These are phyloP conservation scores for Dascillus cervinus DNA, from an alignment of 2,888 invertebrate species.

Conservation along the genomic window DNA sequence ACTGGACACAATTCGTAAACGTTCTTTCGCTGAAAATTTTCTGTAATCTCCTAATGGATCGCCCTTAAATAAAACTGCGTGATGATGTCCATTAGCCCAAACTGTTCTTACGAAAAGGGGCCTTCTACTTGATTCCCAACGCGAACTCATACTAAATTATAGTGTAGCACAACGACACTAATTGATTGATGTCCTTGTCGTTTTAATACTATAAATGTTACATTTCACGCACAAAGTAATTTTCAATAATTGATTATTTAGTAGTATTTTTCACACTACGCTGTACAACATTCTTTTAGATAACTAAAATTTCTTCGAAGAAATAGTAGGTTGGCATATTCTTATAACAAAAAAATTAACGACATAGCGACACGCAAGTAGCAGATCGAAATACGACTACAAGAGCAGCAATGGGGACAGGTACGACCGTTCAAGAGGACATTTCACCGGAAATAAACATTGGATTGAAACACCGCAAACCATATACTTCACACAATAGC, in stretches of 20 bases:
- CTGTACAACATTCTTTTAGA: too few relatives aligned
- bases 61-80: slow-evolving; percentile 59
- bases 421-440: slow-evolving; percentile 30
- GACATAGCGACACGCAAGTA: slow-evolving; percentile 17
- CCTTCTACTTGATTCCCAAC: slow-evolving; percentile 52
- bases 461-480: slow-evolving; percentile 20
- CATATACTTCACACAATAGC: slow-evolving; percentile 15
- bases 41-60: slow-evolving; percentile 43
- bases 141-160: slow-evolving; percentile 2
- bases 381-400: slow-evolving; percentile 12
- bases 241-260: too few relatives aligned
- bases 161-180: too few relatives aligned
- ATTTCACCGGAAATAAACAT: slow-evolving; percentile 32
- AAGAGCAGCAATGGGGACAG: slow-evolving; percentile 31
- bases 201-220: too few relatives aligned
- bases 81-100: slow-evolving; percentile 65
- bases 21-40: slow-evolving; percentile 5
- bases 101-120: slow-evolving; percentile 50
- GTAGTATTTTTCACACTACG: too few relatives aligned
- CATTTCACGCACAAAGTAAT: too few relatives aligned
- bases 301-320: too few relatives aligned
- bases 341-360: slow-evolving; percentile 5
- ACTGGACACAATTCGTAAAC: slow-evolving; percentile 7
- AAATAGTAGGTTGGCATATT: slow-evolving; percentile 4
- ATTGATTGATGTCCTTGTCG: too few relatives aligned